These are phyloP conservation scores for Euplexia lucipara DNA, from an alignment of 2,888 invertebrate genomes.

Conservation along the genomic window DNA sequence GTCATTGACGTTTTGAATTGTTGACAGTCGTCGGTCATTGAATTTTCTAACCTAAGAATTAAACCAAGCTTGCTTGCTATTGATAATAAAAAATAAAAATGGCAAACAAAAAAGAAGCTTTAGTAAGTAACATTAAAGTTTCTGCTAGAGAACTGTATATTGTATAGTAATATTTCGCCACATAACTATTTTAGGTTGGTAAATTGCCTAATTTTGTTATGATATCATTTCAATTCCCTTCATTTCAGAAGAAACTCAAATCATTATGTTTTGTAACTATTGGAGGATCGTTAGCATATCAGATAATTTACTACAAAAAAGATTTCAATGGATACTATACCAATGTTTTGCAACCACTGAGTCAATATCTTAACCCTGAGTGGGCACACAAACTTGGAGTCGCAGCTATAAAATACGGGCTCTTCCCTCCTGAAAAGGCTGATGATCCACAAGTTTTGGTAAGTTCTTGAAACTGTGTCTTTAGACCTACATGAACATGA, in stretches of 20 bases:
- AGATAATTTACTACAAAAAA: constrained; percentile 93
- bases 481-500: too few relatives aligned
- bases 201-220: too few relatives aligned
- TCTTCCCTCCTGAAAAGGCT: constrained; percentile 92
- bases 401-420: constrained; percentile 93
- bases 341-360: constrained; percentile 93
- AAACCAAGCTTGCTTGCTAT: background rate
- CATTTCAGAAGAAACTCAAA: constrained; percentile 92
- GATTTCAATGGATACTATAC: constrained; percentile 95
- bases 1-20: background rate
- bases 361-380: constrained; percentile 95
- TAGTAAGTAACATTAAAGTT: constrained; percentile 21
- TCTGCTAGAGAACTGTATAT: rapidly evolving
- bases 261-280: constrained; percentile 92
- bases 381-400: constrained; percentile 95
- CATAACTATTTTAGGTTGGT: too few relatives aligned
- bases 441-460: constrained; percentile 93
- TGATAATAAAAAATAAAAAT: constrained; percentile 7
- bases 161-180: too few relatives aligned
- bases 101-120: constrained; percentile 41
- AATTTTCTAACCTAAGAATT: constrained; percentile 1
- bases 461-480: constrained; percentile 73
- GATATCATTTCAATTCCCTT: constrained; percentile 2
- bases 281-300: constrained; percentile 92
- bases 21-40: background rate